Evolutionary conservation across 2,888 invertebrate species (phyloP).

Genomic region (Lepeophtheirus nordmannii): DNA sequence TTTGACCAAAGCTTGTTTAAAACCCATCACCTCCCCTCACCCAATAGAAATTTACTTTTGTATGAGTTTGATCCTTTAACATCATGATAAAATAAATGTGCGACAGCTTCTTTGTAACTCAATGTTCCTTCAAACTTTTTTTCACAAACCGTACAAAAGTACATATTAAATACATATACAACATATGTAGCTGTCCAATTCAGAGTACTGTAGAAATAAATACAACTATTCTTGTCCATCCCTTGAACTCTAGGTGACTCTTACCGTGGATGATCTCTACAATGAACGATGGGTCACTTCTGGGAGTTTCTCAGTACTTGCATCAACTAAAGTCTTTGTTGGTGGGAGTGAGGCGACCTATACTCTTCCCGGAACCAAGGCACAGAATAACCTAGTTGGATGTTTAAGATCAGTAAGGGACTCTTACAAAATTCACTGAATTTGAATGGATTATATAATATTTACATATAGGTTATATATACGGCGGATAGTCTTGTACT

Average conservation of each 20-base stretch:
- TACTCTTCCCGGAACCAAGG: constrained; percentile 62
- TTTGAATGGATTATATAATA: neutral
- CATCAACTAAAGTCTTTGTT: constrained; percentile 72
- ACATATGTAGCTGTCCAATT: too few species aligned
- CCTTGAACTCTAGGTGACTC: constrained; percentile 52
- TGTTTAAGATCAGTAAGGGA: constrained; percentile 67
- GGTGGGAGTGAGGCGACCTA: constrained; percentile 74
- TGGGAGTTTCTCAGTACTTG: constrained; percentile 75
- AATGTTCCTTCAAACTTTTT: too few species aligned
- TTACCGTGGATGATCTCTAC: constrained; percentile 78
- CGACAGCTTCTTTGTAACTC: too few species aligned
- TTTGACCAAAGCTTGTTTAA: too few species aligned
- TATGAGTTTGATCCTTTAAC: too few species aligned
- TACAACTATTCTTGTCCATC: too few species aligned
- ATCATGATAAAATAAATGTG: too few species aligned
- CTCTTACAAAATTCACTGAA: neutral
- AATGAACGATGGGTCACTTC: constrained; percentile 79
- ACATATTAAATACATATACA: too few species aligned
- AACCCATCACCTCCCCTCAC: too few species aligned
- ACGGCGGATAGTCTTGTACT: constrained; percentile 70
- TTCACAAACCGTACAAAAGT: too few species aligned
- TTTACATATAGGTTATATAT: constrained; percentile 59
- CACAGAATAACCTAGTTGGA: constrained; percentile 67
- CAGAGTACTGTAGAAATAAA: too few species aligned
- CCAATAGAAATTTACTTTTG: too few species aligned